These are phyloP conservation scores for Sparus aurata DNA, from an alignment of 2,797 vertebrate species.

Conservation along the genomic window DNA sequence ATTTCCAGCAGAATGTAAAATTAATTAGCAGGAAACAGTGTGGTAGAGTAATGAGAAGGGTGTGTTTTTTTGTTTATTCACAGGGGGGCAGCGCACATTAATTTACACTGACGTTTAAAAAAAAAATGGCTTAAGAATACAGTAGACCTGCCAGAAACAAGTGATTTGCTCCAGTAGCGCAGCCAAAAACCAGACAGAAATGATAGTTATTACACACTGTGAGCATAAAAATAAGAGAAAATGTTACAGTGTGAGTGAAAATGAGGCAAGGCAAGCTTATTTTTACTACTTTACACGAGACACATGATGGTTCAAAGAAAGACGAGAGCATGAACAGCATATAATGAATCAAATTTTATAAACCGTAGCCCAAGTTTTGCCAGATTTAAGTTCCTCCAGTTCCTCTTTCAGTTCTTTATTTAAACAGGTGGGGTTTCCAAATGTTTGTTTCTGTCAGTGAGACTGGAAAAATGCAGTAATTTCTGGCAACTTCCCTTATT, in stretches of 20 bases:
- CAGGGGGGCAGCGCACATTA: not conserved
- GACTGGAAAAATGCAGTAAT: not conserved
- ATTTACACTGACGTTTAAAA: conserved; percentile 12
- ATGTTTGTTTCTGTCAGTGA: not conserved
- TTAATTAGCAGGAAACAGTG: conserved; percentile 31
- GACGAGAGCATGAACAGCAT: not conserved
- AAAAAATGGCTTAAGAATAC: not conserved
- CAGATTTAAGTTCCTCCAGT: too few relatives aligned
- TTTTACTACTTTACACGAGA: not conserved
- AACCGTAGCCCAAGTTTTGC: not conserved
- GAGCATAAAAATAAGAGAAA: not conserved
- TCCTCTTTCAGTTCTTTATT: not conserved
- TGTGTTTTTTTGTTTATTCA: conserved; percentile 30
- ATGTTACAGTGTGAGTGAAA: not conserved
- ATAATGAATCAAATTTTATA: not conserved
- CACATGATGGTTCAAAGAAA: not conserved
- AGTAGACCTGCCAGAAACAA: not conserved
- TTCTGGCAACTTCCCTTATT: not conserved
- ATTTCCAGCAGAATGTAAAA: conserved; percentile 32
- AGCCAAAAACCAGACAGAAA: not conserved
- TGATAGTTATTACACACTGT: not conserved
- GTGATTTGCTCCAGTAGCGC: not conserved
- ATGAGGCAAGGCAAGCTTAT: too few relatives aligned
- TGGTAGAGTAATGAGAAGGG: not conserved
- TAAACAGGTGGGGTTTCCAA: not conserved